Conservation (phyloP, 2,113 vertebrate species). For the Uropsilus gracilis region DNA sequence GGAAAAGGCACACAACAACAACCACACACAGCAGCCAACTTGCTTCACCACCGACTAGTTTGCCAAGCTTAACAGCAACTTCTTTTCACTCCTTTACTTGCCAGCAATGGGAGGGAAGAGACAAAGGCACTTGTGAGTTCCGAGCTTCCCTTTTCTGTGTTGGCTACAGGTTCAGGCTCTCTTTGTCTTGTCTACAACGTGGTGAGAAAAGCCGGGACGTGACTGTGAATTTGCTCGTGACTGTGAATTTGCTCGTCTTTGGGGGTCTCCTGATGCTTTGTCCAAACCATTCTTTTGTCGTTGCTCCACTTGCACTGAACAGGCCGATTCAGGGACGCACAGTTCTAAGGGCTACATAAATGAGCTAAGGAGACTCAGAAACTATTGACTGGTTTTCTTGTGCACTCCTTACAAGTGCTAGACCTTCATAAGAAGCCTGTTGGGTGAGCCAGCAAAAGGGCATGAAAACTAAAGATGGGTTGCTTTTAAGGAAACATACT, state of each 20-base stretch:
- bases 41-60: conserved; percentile 5
- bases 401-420: neutral
- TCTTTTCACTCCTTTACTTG: conserved; percentile 41
- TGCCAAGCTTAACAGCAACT: conserved; percentile 25
- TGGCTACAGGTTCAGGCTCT: neutral
- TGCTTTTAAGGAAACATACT: conserved; percentile 2
- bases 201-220: neutral
- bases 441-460: neutral
- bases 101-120: neutral
- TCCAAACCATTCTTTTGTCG: neutral
- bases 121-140: conserved; percentile 35
- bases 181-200: neutral
- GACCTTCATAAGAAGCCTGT: neutral
- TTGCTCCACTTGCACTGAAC: neutral
- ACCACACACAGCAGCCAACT: neutral
- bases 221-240: no score
- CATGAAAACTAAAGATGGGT: neutral
- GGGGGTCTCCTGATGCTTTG: neutral
- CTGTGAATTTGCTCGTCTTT: no score
- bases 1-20: conserved; percentile 3
- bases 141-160: neutral
- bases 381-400: neutral
- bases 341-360: neutral
- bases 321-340: neutral
- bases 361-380: conserved; percentile 10